Evolutionary conservation across 2,113 vertebrate species (phyloP).

Genomic region (Aptenodytes forsteri): DNA sequence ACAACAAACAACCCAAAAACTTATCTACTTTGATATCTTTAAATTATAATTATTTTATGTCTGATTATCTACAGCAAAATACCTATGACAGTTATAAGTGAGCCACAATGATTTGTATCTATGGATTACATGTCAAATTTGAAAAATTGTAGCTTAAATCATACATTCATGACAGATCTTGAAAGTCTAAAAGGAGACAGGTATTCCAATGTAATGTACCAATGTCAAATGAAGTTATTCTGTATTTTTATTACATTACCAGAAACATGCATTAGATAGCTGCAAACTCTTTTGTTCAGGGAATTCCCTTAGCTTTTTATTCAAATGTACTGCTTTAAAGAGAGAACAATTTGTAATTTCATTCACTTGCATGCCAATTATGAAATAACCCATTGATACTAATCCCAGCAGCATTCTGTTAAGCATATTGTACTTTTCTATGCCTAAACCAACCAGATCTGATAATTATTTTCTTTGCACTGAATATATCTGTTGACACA

Average conservation of each 20-base stretch:
- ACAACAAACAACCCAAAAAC: background rate
- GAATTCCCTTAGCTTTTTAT: background rate
- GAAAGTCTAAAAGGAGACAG: background rate
- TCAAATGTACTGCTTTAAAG: background rate
- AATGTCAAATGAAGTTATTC: background rate
- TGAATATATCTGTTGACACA: background rate
- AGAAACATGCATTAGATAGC: background rate
- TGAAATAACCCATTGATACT: background rate
- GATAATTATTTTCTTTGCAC: background rate
- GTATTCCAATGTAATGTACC: background rate
- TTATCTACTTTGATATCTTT: background rate
- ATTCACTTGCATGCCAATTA: background rate
- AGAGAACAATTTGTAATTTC: background rate
- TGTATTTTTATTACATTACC: background rate
- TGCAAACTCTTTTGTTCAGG: background rate
- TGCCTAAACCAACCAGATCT: background rate
- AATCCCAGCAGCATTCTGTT: background rate
- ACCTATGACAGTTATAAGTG: background rate
- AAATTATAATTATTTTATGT: constrained; percentile 47
- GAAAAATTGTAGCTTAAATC: constrained; percentile 68
- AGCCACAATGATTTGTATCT: constrained; percentile 60
- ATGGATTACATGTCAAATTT: constrained; percentile 68
- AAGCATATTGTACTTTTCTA: background rate
- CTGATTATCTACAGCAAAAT: constrained; percentile 54
- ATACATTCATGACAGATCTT: constrained; percentile 23